Base-by-base conservation (phyloP, 2,888 invertebrate genomes). In the Lochmaea crataegi region DNA sequence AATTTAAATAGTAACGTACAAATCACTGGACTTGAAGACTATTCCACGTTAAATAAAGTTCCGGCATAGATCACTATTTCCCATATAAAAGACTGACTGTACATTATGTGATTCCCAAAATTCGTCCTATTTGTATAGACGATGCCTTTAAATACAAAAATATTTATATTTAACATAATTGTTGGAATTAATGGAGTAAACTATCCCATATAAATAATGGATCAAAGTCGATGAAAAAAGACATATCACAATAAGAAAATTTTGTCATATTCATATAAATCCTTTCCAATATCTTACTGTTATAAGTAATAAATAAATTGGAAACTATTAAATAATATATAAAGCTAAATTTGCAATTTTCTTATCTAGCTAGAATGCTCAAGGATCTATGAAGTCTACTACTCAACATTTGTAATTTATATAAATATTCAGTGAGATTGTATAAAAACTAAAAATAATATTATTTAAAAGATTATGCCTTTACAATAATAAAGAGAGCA, bases 21-120 rank as follows among this genome's bases (percentile, higher is more conserved):
- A 85, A 86, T 86, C 84, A 86, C 84, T 86, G 86, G 85, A 86
- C 85, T 84, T 85, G 85, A 85, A 85, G 82, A 83, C 82, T 81
- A 85, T 83, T 84, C 80, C 81, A 83, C 83, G 83, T 83, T 82
- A 82, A 83, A 84, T 84, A 84, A 83, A 83, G 82, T 85, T 85
- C 84, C 83, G 83, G 85, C 83, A 84, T 84, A 82, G 80, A 84
- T 81, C 83, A 82, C 82, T 83, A 82, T 81, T 79, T 75, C 75
- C 76, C 80, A 81, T 80, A 82, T 81, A 82, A 75, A 81, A 80
- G 80, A 83, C 81, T 81, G 82, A 82, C 77, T 66, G 57, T 58
- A 72, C 38, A 69, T 51, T 74, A 22, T 45, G 42, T 51, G 6
- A 42, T 22, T n/a, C 41, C 38, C 7, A 45, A 22, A 51, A 65